phyloP scores from a whole-genome alignment of 2,797 vertebrate genomes.

The Crenuchus spilurus region DNA sequence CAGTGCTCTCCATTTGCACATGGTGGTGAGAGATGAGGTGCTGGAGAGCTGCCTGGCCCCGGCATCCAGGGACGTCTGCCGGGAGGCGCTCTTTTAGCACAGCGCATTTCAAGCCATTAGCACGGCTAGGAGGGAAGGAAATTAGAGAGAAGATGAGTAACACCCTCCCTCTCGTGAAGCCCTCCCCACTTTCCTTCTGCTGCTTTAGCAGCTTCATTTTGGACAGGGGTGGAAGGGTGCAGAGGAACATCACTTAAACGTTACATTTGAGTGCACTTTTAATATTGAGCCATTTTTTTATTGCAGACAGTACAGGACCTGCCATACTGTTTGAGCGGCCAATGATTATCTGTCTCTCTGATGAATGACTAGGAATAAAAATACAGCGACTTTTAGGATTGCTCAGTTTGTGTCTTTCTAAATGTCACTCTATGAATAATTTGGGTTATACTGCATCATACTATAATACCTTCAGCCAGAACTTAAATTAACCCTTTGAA shows the following conservation, averaged over 20 bases:
- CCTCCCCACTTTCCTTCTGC: slow-evolving; percentile 2
- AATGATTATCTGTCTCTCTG: slow-evolving; percentile 38
- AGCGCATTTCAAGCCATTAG: slow-evolving; percentile 53
- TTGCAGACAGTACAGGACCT: slow-evolving; percentile 20
- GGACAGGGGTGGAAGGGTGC: slow-evolving; percentile 9
- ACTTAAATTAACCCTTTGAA: too few relatives aligned
- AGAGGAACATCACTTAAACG: slow-evolving; percentile 30
- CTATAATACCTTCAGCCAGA: neutral
- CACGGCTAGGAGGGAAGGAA: slow-evolving; percentile 41
- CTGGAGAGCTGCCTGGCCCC: slow-evolving; percentile 44
- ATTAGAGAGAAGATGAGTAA: slow-evolving; percentile 50
- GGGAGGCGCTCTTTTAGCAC: slow-evolving; percentile 49
- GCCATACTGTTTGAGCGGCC: slow-evolving; percentile 7
- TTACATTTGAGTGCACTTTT: neutral
- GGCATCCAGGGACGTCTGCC: slow-evolving; percentile 35
- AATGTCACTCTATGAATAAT: slow-evolving; percentile 8
- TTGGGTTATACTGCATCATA: neutral
- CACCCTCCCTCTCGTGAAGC: slow-evolving; percentile 13
- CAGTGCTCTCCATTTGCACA: slow-evolving; percentile 46
- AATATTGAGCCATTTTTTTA: slow-evolving; percentile 23
- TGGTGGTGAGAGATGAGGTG: slow-evolving; percentile 39
- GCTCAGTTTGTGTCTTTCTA: neutral
- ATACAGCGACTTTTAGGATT: slow-evolving; percentile 1
- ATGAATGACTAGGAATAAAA: slow-evolving; percentile 13
- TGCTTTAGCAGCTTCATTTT: slow-evolving; percentile 21